These are phyloP conservation scores for Amphiprion ocellaris DNA, from an alignment of 2,113 vertebrate genomes.

Conservation along the genomic window DNA sequence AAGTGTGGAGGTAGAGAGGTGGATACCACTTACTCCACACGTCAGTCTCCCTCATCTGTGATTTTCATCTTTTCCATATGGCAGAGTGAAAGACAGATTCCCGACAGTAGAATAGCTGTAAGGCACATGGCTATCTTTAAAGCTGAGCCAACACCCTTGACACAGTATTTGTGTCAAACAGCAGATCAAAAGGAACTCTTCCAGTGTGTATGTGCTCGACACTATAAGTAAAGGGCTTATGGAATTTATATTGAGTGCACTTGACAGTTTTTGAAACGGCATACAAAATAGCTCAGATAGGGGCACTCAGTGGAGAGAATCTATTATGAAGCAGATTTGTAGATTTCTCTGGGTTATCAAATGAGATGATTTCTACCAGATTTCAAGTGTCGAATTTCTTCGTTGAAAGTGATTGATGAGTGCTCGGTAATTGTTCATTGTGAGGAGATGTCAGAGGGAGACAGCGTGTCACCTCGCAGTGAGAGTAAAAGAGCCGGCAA, in stretches of 20 bases:
- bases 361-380: slow-evolving; percentile 70
- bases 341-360: slow-evolving; percentile 51
- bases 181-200: slow-evolving; percentile 51
- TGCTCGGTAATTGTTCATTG: slow-evolving; percentile 73
- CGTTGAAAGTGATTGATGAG: slow-evolving; percentile 76
- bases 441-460: slow-evolving; percentile 70
- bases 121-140: slow-evolving; percentile 50
- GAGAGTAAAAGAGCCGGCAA: slow-evolving; percentile 72
- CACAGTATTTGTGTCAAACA: slow-evolving; percentile 35
- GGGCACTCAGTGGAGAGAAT: slow-evolving; percentile 8
- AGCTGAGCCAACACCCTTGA: slow-evolving; percentile 38
- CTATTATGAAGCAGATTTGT: slow-evolving; percentile 37
- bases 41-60: slow-evolving; percentile 30
- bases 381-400: slow-evolving; percentile 58
- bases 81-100: slow-evolving; percentile 28
- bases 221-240: background rate
- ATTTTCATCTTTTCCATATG: slow-evolving; percentile 57
- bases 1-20: slow-evolving; percentile 20
- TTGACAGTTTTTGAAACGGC: slow-evolving; percentile 40
- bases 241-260: slow-evolving; percentile 30
- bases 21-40: slow-evolving; percentile 26
- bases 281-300: slow-evolving; percentile 14
- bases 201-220: slow-evolving; percentile 20
- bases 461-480: slow-evolving; percentile 77
- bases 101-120: slow-evolving; percentile 31